phyloP scores from a whole-genome alignment of 2,888 invertebrate genomes.

The Agrochola macilenta region DNA sequence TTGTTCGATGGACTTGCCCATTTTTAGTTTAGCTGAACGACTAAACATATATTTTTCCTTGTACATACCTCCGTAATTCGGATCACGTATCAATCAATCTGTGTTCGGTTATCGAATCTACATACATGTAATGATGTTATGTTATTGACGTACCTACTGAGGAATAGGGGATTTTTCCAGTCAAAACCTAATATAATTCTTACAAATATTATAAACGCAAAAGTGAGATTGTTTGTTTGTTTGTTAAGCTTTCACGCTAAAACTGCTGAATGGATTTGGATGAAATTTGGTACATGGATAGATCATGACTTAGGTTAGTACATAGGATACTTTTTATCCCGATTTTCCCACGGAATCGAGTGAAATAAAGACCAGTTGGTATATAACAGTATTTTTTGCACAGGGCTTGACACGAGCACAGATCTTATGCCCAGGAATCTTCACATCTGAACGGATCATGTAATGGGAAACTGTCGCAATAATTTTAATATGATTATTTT shows the following conservation, averaged over 20 bases:
- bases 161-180: slow-evolving; percentile 1
- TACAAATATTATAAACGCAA: neutral
- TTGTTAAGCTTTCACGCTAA: neutral
- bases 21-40: neutral
- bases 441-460: neutral
- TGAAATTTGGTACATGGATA: neutral
- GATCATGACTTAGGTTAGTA: neutral
- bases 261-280: neutral
- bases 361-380: neutral
- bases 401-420: too few relatives aligned
- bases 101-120: neutral
- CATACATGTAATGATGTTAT: neutral
- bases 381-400: neutral
- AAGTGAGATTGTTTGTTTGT: neutral
- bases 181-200: neutral
- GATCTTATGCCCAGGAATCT: neutral
- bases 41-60: neutral
- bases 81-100: slow-evolving; percentile 3
- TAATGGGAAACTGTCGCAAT: neutral
- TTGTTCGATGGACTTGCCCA: neutral
- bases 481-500: too few relatives aligned
- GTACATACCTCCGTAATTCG: neutral
- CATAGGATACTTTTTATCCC: neutral
- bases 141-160: neutral
- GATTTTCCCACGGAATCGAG: too few relatives aligned